Percentiles rank a stretch among this genome's conserved stretches.
These are phyloP conservation scores for Trichomycterus rosablanca DNA, from an alignment of 2,113 vertebrate species.

Conservation along the genomic window DNA sequence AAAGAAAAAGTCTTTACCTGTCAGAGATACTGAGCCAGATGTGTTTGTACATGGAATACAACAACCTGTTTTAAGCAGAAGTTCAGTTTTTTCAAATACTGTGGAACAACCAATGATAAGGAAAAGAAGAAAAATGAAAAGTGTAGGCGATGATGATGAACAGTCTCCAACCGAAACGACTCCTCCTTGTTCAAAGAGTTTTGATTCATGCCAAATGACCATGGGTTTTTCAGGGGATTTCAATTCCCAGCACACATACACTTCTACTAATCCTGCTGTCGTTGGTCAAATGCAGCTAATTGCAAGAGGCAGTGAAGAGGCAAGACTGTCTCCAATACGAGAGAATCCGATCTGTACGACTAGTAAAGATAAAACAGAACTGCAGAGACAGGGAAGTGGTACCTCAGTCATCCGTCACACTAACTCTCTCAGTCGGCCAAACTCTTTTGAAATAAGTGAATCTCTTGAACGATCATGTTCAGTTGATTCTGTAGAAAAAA, in stretches of 20 bases:
- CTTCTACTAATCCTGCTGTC: conserved; percentile 63
- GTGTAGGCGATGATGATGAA: conserved; percentile 94
- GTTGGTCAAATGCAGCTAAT: conserved; percentile 75
- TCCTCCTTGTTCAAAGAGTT: conserved; percentile 66
- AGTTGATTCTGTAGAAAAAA: conserved; percentile 70
- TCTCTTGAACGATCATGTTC: conserved; percentile 75
- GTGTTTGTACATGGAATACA: conserved; percentile 61
- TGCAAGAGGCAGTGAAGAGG: conserved; percentile 69
- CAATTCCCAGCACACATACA: conserved; percentile 63
- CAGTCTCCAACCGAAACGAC: conserved; percentile 77
- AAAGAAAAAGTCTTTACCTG: conserved; percentile 78
- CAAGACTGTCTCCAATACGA: conserved; percentile 65
- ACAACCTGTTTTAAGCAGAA: conserved; percentile 73
- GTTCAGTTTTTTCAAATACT: conserved; percentile 62
- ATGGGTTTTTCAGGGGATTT: conserved; percentile 48
- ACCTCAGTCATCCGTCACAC: conserved; percentile 98
- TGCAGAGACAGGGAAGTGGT: conserved; percentile 85
- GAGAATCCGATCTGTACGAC: conserved; percentile 70
- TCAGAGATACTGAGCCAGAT: conserved; percentile 80
- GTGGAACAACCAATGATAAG: conserved; percentile 86
- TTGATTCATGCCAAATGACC: conserved; percentile 64
- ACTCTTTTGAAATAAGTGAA: conserved; percentile 85
- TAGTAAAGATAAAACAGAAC: conserved; percentile 70
- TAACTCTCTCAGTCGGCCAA: conserved; percentile 88
- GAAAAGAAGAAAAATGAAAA: conserved; percentile 97